These are phyloP conservation scores for Allacma fusca DNA, from an alignment of 2,888 invertebrate species.

Conservation along the genomic window DNA sequence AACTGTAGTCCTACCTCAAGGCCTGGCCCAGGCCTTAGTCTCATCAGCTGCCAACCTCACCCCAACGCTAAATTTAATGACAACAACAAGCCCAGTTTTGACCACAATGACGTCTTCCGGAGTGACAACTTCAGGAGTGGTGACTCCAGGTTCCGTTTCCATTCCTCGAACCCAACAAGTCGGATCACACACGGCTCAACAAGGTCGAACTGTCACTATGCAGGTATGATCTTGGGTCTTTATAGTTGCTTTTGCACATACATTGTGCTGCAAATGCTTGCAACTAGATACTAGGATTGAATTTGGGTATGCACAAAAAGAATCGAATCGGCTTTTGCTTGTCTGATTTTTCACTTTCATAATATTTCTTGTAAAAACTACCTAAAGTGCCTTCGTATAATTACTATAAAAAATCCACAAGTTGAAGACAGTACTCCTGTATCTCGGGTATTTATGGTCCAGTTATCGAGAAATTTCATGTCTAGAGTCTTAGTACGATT, in stretches of 20 bases:
- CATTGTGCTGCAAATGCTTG: too few species aligned
- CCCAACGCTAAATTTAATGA: constrained; percentile 10
- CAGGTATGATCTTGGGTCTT: constrained; percentile 11
- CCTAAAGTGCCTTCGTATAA: too few species aligned
- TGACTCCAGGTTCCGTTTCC: constrained; percentile 34
- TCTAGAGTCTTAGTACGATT: too few species aligned
- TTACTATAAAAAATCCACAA: too few species aligned
- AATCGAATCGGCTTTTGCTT: too few species aligned
- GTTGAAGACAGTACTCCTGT: too few species aligned
- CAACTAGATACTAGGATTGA: too few species aligned
- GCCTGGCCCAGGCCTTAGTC: constrained; percentile 38
- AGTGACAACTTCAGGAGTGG: constrained; percentile 30
- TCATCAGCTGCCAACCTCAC: constrained; percentile 16
- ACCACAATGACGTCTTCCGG: neutral
- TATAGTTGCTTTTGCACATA: neutral
- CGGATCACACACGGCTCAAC: neutral
- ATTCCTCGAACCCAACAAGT: constrained; percentile 23
- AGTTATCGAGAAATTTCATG: too few species aligned
- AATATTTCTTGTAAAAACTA: too few species aligned
- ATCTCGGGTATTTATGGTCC: too few species aligned
- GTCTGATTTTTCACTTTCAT: too few species aligned
- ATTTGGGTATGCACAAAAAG: too few species aligned
- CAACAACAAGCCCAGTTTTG: constrained; percentile 14
- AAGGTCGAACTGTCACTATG: constrained; percentile 43
- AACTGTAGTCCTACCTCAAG: constrained; percentile 34